These are phyloP conservation scores for Ictalurus furcatus DNA, from an alignment of 2,113 vertebrate species.

Conservation along the genomic window DNA sequence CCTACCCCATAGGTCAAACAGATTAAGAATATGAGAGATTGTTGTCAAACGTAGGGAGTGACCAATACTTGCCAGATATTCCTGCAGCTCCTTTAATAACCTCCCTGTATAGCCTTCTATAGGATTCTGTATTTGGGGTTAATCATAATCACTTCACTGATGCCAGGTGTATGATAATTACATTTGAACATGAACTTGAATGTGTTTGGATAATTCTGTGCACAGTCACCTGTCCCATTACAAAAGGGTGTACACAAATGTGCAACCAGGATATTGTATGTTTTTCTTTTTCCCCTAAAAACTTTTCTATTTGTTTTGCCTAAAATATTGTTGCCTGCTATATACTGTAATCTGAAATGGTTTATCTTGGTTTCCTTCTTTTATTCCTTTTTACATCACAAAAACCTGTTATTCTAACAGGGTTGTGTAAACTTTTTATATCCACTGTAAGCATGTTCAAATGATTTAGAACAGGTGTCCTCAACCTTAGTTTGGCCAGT, in stretches of 20 bases:
- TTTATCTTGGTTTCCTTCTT: neutral
- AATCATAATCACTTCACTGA: neutral
- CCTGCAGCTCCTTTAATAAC: neutral
- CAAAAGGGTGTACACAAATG: neutral
- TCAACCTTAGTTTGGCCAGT: neutral
- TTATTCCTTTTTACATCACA: no score
- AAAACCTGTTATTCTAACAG: neutral
- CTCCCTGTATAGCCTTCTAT: no score
- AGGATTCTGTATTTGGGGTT: neutral
- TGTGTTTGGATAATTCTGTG: neutral
- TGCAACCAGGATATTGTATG: neutral
- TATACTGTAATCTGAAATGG: neutral
- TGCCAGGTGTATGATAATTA: neutral
- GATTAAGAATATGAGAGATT: neutral
- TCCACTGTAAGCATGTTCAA: neutral
- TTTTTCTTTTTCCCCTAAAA: neutral
- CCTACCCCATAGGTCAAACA: neutral
- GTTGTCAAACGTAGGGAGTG: neutral
- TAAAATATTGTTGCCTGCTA: neutral
- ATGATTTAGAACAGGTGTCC: neutral
- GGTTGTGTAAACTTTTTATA: neutral
- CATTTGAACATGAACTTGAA: neutral
- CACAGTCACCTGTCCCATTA: neutral
- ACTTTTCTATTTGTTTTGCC: neutral
- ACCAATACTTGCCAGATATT: neutral